These are phyloP conservation scores for Adelges cooleyi DNA, from an alignment of 1,140 invertebrate species.

Conservation along the genomic window DNA sequence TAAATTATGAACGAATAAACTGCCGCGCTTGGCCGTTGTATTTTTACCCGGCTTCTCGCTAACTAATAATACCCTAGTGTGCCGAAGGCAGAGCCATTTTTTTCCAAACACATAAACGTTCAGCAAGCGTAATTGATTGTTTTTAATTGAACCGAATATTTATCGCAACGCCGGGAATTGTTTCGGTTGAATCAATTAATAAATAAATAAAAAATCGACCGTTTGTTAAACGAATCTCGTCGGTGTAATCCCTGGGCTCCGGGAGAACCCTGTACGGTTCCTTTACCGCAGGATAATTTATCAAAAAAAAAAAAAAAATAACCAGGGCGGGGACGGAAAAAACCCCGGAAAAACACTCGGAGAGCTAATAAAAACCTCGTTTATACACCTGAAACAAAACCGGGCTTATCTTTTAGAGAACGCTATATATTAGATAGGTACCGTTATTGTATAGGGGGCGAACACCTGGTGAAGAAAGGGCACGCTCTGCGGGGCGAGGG, in stretches of 20 bases:
- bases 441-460: no score
- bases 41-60: no score
- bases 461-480: no score
- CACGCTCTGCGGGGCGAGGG: background rate
- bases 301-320: constrained; percentile 12
- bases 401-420: constrained; percentile 2
- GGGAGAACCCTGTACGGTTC: background rate
- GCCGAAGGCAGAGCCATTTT: background rate
- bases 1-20: no score
- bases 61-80: constrained; percentile 5
- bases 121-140: constrained; percentile 16
- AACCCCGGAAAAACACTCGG: no score
- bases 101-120: constrained; percentile 2
- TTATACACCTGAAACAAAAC: constrained; percentile 19
- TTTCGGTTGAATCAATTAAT: no score
- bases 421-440: no score
- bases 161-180: background rate
- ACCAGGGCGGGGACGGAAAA: no score
- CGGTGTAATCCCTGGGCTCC: no score
- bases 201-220: no score
- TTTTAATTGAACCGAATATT: constrained; percentile 16
- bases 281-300: constrained; percentile 14
- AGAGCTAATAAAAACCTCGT: constrained; percentile 18
- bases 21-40: no score
- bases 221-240: no score